A percentile compares a stretch with the other conserved stretches of the same genome.
Conservation (phyloP, 2,888 invertebrate genomes). For the Hesperia comma region DNA sequence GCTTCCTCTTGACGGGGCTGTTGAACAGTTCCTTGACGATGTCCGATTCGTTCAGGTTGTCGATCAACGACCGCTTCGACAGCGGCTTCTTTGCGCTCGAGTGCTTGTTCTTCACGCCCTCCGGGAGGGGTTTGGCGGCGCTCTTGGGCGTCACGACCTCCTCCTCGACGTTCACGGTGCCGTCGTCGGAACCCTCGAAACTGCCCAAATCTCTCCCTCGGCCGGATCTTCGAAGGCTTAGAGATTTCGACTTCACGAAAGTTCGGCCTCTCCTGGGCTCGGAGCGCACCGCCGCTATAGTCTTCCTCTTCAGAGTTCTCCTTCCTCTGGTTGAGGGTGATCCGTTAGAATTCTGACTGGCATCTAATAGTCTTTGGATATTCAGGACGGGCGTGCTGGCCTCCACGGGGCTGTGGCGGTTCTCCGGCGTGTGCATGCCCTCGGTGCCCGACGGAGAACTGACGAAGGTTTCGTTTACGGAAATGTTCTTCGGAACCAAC, state of each 20-base stretch:
- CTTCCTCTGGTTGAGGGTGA: slow-evolving; percentile 34
- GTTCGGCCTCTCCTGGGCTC: slow-evolving; percentile 46
- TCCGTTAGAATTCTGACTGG: slow-evolving; percentile 51
- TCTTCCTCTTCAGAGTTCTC: slow-evolving; percentile 50
- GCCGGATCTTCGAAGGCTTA: slow-evolving; percentile 41
- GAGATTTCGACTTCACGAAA: slow-evolving; percentile 51
- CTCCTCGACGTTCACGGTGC: slow-evolving; percentile 46
- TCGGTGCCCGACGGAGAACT: slow-evolving; percentile 38
- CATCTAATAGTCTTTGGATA: slow-evolving; percentile 65
- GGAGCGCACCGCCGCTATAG: slow-evolving; percentile 51
- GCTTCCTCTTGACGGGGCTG: slow-evolving; percentile 76
- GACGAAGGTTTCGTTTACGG: slow-evolving; percentile 9
- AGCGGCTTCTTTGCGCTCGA: slow-evolving; percentile 78
- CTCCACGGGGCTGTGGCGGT: slow-evolving; percentile 57
- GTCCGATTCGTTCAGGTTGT: slow-evolving; percentile 70
- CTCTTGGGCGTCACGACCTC: slow-evolving; percentile 70
- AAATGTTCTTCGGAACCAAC: slow-evolving; percentile 21
- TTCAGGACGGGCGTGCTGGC: slow-evolving; percentile 66
- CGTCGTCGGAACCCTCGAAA: slow-evolving; percentile 50
- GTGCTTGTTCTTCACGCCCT: slow-evolving; percentile 74
- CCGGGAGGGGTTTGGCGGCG: slow-evolving; percentile 61
- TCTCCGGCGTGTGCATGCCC: slow-evolving; percentile 64
- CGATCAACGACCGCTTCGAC: slow-evolving; percentile 75
- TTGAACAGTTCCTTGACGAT: slow-evolving; percentile 74
- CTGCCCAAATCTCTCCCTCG: slow-evolving; percentile 41